phyloP scores from a whole-genome alignment of 2,888 invertebrate species.

The Syrphus vitripennis region DNA sequence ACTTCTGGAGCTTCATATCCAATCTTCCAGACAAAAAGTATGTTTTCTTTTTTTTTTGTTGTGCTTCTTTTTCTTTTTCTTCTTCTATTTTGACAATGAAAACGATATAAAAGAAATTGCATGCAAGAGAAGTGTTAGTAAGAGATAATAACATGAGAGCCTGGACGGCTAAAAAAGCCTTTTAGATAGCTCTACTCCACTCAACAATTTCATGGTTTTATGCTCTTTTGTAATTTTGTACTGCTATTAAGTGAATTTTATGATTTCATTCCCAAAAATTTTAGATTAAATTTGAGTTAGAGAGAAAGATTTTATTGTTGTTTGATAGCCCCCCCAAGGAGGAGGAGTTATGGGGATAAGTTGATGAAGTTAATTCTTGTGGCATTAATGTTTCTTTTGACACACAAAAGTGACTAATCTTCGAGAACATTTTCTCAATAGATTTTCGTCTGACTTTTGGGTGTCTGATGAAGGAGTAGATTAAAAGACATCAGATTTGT shows the following conservation, averaged over 20 bases:
- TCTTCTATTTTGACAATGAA: background rate
- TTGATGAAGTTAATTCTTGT: constrained; percentile 1
- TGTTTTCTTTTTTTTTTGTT: background rate
- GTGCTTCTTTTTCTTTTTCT: background rate
- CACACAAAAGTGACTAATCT: background rate
- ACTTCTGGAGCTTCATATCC: background rate
- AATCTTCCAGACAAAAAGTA: background rate
- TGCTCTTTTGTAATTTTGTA: constrained; percentile 29
- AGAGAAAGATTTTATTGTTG: background rate
- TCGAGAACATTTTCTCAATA: background rate
- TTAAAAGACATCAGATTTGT: background rate
- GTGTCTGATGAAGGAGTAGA: background rate
- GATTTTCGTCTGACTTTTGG: background rate
- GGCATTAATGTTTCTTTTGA: background rate
- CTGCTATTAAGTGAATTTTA: constrained; percentile 6
- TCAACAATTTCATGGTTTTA: constrained; percentile 59
- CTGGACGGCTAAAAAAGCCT: background rate
- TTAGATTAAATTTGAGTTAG: background rate
- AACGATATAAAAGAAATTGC: background rate
- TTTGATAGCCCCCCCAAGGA: background rate
- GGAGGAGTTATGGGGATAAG: background rate
- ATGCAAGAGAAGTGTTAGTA: background rate
- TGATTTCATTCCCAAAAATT: background rate
- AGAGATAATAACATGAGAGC: background rate
- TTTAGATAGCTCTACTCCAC: background rate